These are phyloP conservation scores for Nematolebias whitei DNA, from an alignment of 2,113 vertebrate genomes.

Conservation along the genomic window DNA sequence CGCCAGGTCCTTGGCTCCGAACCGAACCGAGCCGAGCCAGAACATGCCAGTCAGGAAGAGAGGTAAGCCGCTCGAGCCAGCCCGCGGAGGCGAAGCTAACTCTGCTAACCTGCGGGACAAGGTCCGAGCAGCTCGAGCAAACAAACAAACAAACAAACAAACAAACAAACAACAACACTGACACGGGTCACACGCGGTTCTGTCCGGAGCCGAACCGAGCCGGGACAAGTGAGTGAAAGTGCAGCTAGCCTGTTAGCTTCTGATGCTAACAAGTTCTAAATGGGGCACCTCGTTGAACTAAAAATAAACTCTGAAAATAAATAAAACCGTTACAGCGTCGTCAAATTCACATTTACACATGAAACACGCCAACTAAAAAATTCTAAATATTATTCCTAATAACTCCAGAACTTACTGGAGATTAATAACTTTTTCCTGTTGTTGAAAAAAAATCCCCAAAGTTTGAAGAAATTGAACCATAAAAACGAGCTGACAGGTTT, in stretches of 20 bases:
- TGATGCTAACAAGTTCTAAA: conserved; percentile 61
- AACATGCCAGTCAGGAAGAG: conserved; percentile 92
- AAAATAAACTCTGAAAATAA: conserved; percentile 60
- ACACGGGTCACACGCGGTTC: background rate
- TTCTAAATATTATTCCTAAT: background rate
- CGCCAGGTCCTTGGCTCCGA: conserved; percentile 27
- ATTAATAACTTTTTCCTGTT: background rate
- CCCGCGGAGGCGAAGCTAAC: conserved; percentile 48
- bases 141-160: background rate
- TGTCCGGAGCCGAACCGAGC: background rate
- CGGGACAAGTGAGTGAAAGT: conserved; percentile 57
- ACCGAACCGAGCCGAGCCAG: conserved; percentile 38
- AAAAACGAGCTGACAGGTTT: background rate
- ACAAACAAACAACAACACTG: background rate
- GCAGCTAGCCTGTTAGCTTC: conserved; percentile 59
- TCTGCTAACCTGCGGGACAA: conserved; percentile 29
- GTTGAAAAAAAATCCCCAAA: background rate
- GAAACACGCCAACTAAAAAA: background rate
- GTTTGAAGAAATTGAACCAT: too few species aligned
- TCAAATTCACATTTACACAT: fast-evolving
- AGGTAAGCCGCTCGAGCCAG: conserved; percentile 81
- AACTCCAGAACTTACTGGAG: background rate
- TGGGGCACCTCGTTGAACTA: conserved; percentile 61
- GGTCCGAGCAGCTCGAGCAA: background rate
- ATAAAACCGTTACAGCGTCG: conserved; percentile 21